Conservation (phyloP, 2,888 invertebrate genomes). For the Sialis lutaria region DNA sequence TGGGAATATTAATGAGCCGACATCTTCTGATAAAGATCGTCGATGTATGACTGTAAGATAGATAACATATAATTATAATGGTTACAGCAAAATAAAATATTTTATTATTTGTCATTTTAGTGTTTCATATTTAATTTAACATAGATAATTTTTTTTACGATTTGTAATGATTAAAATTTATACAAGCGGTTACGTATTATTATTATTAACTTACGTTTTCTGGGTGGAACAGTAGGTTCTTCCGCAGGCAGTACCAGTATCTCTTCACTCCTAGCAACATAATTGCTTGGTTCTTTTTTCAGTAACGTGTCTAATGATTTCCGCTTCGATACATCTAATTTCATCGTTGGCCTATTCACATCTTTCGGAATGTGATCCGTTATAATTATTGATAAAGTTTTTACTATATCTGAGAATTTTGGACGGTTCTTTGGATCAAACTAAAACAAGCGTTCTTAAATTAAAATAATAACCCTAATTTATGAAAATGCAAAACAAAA, state of each 20-base stretch:
- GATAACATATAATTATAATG: slow-evolving; percentile 11
- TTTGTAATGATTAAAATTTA: neutral
- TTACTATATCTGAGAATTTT: slow-evolving; percentile 66
- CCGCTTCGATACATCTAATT: slow-evolving; percentile 14
- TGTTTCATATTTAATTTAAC: neutral
- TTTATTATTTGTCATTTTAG: neutral
- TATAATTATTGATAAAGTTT: slow-evolving; percentile 42
- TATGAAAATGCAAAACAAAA: too few relatives aligned
- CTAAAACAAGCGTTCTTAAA: slow-evolving; percentile 28
- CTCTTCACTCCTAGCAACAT: slow-evolving; percentile 29
- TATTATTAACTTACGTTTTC: neutral
- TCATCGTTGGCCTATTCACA: slow-evolving; percentile 9
- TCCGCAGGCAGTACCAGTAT: slow-evolving; percentile 20
- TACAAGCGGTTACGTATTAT: neutral
- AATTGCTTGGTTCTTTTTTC: slow-evolving; percentile 9
- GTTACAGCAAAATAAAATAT: neutral
- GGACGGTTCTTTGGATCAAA: slow-evolving; percentile 81
- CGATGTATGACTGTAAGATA: slow-evolving; percentile 47
- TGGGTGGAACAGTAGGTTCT: neutral
- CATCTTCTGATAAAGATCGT: slow-evolving; percentile 57
- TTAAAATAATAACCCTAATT: too few relatives aligned
- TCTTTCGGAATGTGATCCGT: slow-evolving; percentile 15
- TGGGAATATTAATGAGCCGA: slow-evolving; percentile 38
- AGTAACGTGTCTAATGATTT: slow-evolving; percentile 13
- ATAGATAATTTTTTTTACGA: neutral